phyloP scores from a whole-genome alignment of 1,140 invertebrate genomes.

The Polyergus mexicanus region DNA sequence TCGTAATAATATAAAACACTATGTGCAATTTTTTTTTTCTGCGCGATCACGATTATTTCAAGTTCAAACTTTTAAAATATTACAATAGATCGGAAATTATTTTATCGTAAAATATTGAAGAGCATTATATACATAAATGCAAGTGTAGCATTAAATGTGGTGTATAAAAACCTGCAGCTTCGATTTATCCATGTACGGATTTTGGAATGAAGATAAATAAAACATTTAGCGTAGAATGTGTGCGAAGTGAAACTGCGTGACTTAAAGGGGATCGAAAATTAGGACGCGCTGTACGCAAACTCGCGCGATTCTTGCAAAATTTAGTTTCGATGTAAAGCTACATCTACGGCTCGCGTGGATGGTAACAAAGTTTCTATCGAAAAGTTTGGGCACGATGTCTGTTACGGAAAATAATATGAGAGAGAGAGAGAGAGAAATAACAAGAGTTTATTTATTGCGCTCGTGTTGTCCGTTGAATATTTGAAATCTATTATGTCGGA shows the following conservation, averaged over 20 bases:
- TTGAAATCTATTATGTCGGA: neutral
- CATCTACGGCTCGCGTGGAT: neutral
- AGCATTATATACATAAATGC: neutral
- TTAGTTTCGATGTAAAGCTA: constrained; percentile 1
- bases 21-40: neutral
- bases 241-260: neutral
- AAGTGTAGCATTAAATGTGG: neutral
- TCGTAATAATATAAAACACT: neutral
- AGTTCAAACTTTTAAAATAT: neutral
- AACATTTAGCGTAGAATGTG: neutral
- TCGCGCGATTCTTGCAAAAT: neutral
- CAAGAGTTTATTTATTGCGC: constrained; percentile 31
- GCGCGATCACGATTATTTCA: neutral
- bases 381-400: constrained; percentile 8
- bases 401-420: neutral
- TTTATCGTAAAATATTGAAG: neutral
- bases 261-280: constrained; percentile 10
- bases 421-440: neutral
- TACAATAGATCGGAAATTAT: neutral
- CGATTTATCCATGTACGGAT: neutral
- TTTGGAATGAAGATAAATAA: neutral
- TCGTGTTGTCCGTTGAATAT: neutral
- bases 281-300: neutral
- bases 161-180: neutral
- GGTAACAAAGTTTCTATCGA: constrained; percentile 16